Evolutionary conservation across 2,113 vertebrate genomes (phyloP).

Genomic region (Hemiprocne comata): DNA sequence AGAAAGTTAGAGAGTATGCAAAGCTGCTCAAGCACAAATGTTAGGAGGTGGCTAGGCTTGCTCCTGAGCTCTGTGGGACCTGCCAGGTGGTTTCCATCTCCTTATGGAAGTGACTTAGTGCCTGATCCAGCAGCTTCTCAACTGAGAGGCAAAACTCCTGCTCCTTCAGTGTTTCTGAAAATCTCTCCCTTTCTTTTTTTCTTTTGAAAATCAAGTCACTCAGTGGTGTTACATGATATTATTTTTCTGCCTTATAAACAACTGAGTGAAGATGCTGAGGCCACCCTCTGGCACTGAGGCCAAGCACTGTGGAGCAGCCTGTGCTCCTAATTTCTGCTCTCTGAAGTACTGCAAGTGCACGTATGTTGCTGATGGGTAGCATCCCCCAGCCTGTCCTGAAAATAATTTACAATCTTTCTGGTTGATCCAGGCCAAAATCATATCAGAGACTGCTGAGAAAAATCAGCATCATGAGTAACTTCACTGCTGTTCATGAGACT

Average conservation of each 20-base stretch:
- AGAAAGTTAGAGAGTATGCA: background rate
- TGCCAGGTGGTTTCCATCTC: background rate
- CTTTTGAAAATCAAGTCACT: background rate
- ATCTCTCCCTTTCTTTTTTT: background rate
- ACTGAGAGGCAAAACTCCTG: background rate
- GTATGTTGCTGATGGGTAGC: background rate
- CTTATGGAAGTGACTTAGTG: background rate
- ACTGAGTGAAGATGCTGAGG: background rate
- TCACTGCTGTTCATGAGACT: background rate
- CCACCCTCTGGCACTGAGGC: fast-evolving
- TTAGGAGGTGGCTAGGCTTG: background rate
- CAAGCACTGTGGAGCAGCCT: fast-evolving
- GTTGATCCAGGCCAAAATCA: background rate
- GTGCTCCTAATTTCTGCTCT: fast-evolving
- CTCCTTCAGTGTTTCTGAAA: background rate
- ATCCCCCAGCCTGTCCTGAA: background rate
- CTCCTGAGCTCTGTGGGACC: background rate
- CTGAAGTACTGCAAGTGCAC: background rate
- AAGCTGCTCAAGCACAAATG: background rate
- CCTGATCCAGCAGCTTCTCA: background rate
- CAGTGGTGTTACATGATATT: background rate
- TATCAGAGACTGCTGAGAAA: background rate
- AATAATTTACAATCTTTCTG: background rate
- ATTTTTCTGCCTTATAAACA: background rate
- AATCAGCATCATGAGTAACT: background rate